Evolutionary conservation across 2,888 invertebrate genomes (phyloP), one percentile per base, ranked within the genome.

Genomic region (Minunthozetes semirufus): DNA sequence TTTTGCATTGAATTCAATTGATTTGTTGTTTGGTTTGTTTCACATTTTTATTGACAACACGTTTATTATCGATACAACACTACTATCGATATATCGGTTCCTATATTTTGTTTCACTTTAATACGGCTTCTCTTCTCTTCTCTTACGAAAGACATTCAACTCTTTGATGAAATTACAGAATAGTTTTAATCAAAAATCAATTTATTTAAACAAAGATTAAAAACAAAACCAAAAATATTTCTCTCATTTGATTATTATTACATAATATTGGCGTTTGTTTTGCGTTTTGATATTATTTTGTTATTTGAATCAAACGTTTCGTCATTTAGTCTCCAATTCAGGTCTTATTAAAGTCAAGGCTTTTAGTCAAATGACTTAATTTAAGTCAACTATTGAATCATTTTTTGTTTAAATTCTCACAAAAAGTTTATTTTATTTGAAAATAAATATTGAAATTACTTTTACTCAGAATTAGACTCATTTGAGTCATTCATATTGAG

Each of bases 21-120:
- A 53, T 53, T n/a, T 53, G 22, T 53, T 53, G 22, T 19, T 59
- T 11, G 1, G 13, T 53, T 25, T 50, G 25, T 19, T 2, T 27
- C 19, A 27, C 61, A 61, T 61, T 61, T 29, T 17, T 33, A 61
- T 61, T 61, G 61, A 61, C 61, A 33, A 61, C 61, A 61, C 61
- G 61, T 61, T 61, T 61, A 61, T 61, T 61, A 29, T 59, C 61
- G 61, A 61, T 61, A 53, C 53, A 22, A 53, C 22, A 19, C 19
- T 22, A n/a, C 22, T 22, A 53, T 19, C n/a, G n/a, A 53, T 22
- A 53, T 22, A 19, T 19, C 53, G n/a, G 1, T 19, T 53, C 5
- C 53, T 19, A 19, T 53, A 53, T 9, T 53, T 19, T 22, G n/a
- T 1, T 53, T 9, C 1, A 9, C 53, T 4, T 19, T 53, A n/a